These are phyloP conservation scores for Yponomeuta cagnagella DNA, from an alignment of 2,888 invertebrate species.

Conservation along the genomic window DNA sequence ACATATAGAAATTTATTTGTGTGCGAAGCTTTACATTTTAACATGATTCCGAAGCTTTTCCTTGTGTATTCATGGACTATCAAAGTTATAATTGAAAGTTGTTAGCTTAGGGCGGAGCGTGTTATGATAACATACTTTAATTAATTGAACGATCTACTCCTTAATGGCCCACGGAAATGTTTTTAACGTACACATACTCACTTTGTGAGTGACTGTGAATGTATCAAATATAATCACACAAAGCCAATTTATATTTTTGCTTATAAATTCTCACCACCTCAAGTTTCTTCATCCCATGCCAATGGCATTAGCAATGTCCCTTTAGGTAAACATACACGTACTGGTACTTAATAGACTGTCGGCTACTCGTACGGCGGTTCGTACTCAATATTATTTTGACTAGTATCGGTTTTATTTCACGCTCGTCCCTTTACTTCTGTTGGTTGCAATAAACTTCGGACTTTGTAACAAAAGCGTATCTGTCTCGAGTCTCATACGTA, in stretches of 20 bases:
- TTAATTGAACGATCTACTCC: not conserved
- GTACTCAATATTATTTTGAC: too few species aligned
- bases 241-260: not conserved
- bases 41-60: not conserved
- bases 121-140: conserved; percentile 1
- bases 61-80: conserved; percentile 17
- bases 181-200: not conserved
- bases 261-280: too few species aligned
- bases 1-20: not conserved
- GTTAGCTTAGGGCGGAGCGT: conserved; percentile 25
- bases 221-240: not conserved
- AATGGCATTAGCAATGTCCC: too few species aligned
- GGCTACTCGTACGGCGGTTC: too few species aligned
- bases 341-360: too few species aligned
- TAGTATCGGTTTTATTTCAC: conserved; percentile 3
- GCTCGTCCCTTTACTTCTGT: conserved; percentile 5
- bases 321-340: too few species aligned
- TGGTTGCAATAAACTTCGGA: conserved; percentile 14
- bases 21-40: not conserved
- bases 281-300: too few species aligned
- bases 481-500: conserved; percentile 1
- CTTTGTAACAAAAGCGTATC: conserved; percentile 13
- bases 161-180: not conserved
- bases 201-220: not conserved
- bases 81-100: conserved; percentile 33